Base-by-base conservation (phyloP, 1,140 invertebrate genomes). In the Adoxophyes honmai region DNA sequence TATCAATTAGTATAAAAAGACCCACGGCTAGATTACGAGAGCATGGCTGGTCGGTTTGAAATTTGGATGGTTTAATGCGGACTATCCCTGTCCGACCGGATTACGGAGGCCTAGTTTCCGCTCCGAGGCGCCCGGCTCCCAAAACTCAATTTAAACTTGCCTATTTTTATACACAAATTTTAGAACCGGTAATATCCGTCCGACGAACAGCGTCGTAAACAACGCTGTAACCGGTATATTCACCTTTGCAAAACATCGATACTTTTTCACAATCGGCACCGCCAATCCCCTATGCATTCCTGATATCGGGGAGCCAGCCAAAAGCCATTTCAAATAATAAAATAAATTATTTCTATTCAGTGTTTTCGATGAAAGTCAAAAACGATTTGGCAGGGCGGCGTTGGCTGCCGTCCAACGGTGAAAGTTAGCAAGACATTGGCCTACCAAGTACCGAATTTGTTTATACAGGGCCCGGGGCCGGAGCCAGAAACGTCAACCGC, bases 361-460 rank as follows among this genome's bases (percentile, higher is more conserved):
- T 73, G 64, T 73, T 73, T 78, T 73, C 69, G 57, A 58, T 57
- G 68, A 75, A 72, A 77, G 68, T 77, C 70, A 67, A 61, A 65
- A 53, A 59, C 58, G 60, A 61, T 73, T 64, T 71, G 68, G 66
- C 66, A 63, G 54, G 34, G 62, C 48, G 37, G 36, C 57, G 52
- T 71, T 87, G 84, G 84, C 80, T 51, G 39, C n/a, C 48, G 39
- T 73, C 84, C 84, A 87, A 68, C 59, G 54, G 81, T 73, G 81
- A 85, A 84, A 87, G 81, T 83, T 70, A 75, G 61, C 62, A 72
- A 78, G 73, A 66, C 63, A 66, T 74, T 73, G 73, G 75, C 81
- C 76, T 74, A 74, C 67, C 75, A 58, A 68, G 81, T 78, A 74
- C 67, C 72, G 59, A 68, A 82, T 78, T 87, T 87, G 79, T 85